phyloP scores from a whole-genome alignment of 1,140 invertebrate species.

The Druon quercuslanigerum region DNA sequence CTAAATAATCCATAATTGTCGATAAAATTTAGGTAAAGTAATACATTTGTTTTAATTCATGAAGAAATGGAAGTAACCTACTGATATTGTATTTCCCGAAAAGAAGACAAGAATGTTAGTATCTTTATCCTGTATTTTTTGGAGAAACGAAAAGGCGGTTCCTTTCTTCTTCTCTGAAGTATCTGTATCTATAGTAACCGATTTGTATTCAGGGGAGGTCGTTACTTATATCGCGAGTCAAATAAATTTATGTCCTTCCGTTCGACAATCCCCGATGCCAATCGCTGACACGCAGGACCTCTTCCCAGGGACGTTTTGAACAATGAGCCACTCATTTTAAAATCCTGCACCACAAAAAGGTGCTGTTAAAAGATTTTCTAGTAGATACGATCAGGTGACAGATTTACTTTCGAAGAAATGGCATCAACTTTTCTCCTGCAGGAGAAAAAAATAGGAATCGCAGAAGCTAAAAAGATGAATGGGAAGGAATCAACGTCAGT shows the following conservation, averaged over 20 bases:
- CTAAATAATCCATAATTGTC: too few species aligned
- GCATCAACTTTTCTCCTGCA: slow-evolving; percentile 2
- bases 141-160: slow-evolving; percentile 1
- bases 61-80: slow-evolving; percentile 12
- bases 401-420: slow-evolving; percentile 39
- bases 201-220: slow-evolving; percentile 34
- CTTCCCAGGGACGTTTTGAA: slow-evolving; percentile 43
- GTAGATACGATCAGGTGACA: slow-evolving; percentile 49
- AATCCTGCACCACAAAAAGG: slow-evolving; percentile 40
- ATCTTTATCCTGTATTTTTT: not conserved
- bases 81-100: not conserved
- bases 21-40: too few species aligned
- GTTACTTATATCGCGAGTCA: slow-evolving; percentile 45
- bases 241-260: slow-evolving; percentile 55
- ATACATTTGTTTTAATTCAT: too few species aligned
- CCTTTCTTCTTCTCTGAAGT: slow-evolving; percentile 1
- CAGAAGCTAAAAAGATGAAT: not conserved
- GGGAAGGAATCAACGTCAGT: too few species aligned
- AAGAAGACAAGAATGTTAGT: not conserved
- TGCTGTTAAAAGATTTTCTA: slow-evolving; percentile 41
- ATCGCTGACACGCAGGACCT: slow-evolving; percentile 41
- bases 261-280: slow-evolving; percentile 54
- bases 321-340: slow-evolving; percentile 57
- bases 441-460: not conserved
- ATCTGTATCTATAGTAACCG: slow-evolving; percentile 29